These are phyloP conservation scores for Camponotus pennsylvanicus DNA, from an alignment of 1,140 invertebrate genomes.

Conservation along the genomic window DNA sequence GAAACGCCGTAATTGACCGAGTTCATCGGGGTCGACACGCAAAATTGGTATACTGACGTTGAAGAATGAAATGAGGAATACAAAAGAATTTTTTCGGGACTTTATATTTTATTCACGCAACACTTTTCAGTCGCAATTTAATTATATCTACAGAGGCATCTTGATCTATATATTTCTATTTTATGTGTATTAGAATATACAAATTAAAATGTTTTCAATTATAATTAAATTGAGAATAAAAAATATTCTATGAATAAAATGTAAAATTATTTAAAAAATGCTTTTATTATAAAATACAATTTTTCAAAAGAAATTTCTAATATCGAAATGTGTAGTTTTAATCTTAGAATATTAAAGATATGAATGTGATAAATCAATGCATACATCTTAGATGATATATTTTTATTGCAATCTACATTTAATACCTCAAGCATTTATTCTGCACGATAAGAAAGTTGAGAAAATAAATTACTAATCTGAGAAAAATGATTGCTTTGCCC, in stretches of 20 bases:
- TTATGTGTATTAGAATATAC: not conserved
- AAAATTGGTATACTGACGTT: conserved; percentile 32
- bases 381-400: not conserved
- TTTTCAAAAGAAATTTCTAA: not conserved
- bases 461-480: not conserved
- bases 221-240: not conserved
- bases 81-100: no score
- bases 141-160: no score
- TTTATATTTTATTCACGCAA: no score
- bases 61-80: not conserved
- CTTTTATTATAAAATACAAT: not conserved
- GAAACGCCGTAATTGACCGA: conserved; percentile 76
- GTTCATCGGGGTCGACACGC: conserved; percentile 68
- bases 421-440: not conserved
- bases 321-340: not conserved
- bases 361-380: no score
- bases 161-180: not conserved
- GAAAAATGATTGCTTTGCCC: not conserved
- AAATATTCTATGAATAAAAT: not conserved
- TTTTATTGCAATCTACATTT: not conserved
- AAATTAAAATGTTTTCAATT: not conserved
- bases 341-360: not conserved
- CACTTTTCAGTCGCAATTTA: no score
- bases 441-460: not conserved
- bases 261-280: not conserved